Evolutionary conservation across 2,797 vertebrate species (phyloP), one percentile per base, ranked within the genome.

Genomic region (Sebastes cheni): DNA sequence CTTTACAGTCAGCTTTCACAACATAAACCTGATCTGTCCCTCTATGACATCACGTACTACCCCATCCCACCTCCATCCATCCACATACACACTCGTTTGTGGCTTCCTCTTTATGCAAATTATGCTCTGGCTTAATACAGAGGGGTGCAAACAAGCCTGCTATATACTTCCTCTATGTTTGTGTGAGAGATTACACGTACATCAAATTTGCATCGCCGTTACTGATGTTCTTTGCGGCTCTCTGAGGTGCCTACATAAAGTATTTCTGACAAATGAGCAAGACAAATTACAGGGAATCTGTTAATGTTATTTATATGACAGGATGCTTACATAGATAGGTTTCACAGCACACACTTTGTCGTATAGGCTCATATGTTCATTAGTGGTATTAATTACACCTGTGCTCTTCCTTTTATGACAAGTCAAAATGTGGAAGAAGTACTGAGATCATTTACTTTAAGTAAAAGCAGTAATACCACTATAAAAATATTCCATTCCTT

Each of bases 51-150:
- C 46, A 72, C 4, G 1, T 7, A 36, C 67, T 34, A 34, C 4
- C 7, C 32, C 34, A 55, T 64, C 79, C 50, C 66, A 75, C 76
- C 72, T 74, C 67, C 75, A 62, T 66, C 54, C 39, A 42, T 16
- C 25, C 72, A 34, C 50, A 71, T 8, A 27, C 61, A 66, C 9
- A 42, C 46, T 46, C 3, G 2, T 66, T 50, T 83, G 72, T 76
- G 54, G 73, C 82, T 92, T 93, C 91, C 89, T 79, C 74, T 87
- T 90, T 86, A 93, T 91, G 88, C 42, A 92, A 93, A 93, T 79
- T 3, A 71, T 69, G 64, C 25, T 78, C 23, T 86, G 82, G 56
- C 65, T 54, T 67, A 72, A 84, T 42, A 78, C 54, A 70, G 10
- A 61, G 42, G 36, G 22, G 5, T 32, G 27, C 52, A 60, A 32